These are phyloP conservation scores for Melanostoma mellinum DNA, from an alignment of 2,888 invertebrate species.

Conservation along the genomic window DNA sequence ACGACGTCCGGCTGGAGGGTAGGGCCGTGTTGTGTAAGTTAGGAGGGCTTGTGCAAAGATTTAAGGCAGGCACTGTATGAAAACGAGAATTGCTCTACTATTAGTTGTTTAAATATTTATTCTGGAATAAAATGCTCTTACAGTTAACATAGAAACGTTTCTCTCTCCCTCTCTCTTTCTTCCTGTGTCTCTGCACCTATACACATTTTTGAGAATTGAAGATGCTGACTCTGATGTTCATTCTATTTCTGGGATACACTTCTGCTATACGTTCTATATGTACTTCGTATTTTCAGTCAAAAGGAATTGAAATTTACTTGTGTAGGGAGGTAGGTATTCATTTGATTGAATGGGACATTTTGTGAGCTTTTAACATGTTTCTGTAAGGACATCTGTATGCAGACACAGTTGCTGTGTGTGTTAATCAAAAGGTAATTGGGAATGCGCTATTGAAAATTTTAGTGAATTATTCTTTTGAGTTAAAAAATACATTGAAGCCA, in stretches of 20 bases:
- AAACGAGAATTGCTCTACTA: slow-evolving; percentile 55
- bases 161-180: no score
- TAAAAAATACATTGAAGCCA: not conserved
- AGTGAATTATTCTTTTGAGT: slow-evolving; percentile 1
- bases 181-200: not conserved
- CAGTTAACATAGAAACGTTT: slow-evolving; percentile 6
- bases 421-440: slow-evolving; percentile 42
- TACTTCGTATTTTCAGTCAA: not conserved
- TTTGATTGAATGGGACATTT: slow-evolving; percentile 44
- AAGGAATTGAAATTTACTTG: slow-evolving; percentile 17
- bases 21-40: no score
- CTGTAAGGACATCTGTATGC: slow-evolving; percentile 23
- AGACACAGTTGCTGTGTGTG: slow-evolving; percentile 11
- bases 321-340: not conserved
- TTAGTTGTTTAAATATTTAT: slow-evolving; percentile 72
- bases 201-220: slow-evolving; percentile 46
- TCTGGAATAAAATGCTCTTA: slow-evolving; percentile 64
- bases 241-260: slow-evolving; percentile 5
- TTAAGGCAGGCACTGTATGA: slow-evolving; percentile 21
- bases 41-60: slow-evolving; percentile 28
- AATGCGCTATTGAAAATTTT: slow-evolving; percentile 35
- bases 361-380: slow-evolving; percentile 43
- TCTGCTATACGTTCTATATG: not conserved
- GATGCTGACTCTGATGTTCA: slow-evolving; percentile 34
- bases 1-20: not conserved